These are phyloP conservation scores for Pocillopora verrucosa DNA, from an alignment of 64 coral and sea anemone genomes.

Conservation along the genomic window DNA sequence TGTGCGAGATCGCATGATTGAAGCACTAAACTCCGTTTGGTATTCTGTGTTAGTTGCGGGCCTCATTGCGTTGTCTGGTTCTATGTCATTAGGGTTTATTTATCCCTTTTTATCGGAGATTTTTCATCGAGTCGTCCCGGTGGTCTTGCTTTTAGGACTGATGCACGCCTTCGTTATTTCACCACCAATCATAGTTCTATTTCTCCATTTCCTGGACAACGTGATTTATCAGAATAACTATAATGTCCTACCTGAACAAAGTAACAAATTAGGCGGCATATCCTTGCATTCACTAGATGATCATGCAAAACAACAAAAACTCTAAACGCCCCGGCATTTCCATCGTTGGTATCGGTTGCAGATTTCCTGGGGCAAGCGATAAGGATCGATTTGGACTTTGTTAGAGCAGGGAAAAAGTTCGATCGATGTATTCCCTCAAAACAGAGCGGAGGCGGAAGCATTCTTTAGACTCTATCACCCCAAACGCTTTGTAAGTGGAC, in stretches of 20 bases:
- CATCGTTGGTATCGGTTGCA: conserved; percentile 40
- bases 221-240: neutral
- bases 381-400: conserved; percentile 72
- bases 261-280: neutral
- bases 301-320: neutral
- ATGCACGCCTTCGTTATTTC: conserved; percentile 25
- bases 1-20: neutral
- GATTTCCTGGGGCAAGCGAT: conserved; percentile 59
- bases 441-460: conserved; percentile 22
- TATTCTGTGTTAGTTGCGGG: neutral
- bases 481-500: conserved; percentile 59
- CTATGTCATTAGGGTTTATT: conserved; percentile 37
- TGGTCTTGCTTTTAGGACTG: neutral
- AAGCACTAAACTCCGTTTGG: neutral
- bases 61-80: neutral
- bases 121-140: conserved; percentile 5
- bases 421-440: conserved; percentile 51
- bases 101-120: conserved; percentile 2
- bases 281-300: neutral
- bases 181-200: neutral
- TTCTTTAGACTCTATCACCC: conserved; percentile 51
- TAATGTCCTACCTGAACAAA: neutral
- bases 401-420: conserved; percentile 57
- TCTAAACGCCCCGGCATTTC: conserved; percentile 3
- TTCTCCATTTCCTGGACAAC: neutral